Evolutionary conservation across 2,888 invertebrate genomes (phyloP).

Genomic region (Disparrhopalites patrizii): DNA sequence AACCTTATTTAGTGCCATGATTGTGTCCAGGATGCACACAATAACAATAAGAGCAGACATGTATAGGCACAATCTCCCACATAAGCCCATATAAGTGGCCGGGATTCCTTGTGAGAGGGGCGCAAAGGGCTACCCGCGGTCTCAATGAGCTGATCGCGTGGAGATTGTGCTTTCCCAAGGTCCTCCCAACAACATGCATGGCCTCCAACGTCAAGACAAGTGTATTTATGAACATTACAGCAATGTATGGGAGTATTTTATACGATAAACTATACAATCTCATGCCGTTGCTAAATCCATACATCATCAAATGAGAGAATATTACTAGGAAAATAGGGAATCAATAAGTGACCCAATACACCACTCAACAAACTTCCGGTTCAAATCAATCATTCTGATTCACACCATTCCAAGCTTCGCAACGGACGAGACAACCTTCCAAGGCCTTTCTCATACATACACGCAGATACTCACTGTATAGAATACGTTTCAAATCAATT

Average conservation of each 20-base stretch:
- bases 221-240: not conserved
- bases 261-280: not conserved
- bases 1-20: too few species aligned
- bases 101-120: constrained; percentile 3
- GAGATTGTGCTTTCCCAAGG: constrained; percentile 48
- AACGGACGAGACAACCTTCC: constrained; percentile 28
- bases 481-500: constrained; percentile 11
- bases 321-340: constrained; percentile 21
- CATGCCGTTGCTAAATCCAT: not conserved
- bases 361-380: constrained; percentile 46
- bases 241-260: not conserved
- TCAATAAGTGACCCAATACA: constrained; percentile 28
- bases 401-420: constrained; percentile 16
- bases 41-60: too few species aligned
- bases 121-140: constrained; percentile 33
- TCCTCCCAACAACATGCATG: constrained; percentile 44
- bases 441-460: constrained; percentile 25
- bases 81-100: too few species aligned
- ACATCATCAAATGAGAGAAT: constrained; percentile 5
- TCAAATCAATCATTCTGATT: constrained; percentile 42
- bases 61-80: too few species aligned
- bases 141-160: constrained; percentile 49
- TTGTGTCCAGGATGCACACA: too few species aligned
- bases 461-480: not conserved
- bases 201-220: constrained; percentile 34